phyloP scores from a whole-genome alignment of 1,140 invertebrate genomes.

The Phthorimaea operculella region DNA sequence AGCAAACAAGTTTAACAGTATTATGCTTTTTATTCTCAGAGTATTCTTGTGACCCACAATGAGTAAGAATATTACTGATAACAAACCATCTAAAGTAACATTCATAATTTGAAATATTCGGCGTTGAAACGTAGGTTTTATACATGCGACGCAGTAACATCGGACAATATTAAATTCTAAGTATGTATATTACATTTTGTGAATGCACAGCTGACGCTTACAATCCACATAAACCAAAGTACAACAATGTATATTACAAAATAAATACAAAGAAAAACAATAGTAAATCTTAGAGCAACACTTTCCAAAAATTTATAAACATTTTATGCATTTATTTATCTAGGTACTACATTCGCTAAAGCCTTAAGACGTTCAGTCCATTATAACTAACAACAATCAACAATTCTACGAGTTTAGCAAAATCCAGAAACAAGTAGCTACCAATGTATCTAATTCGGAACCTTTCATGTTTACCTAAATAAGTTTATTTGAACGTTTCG shows the following conservation, averaged over 20 bases:
- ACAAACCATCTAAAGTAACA: not conserved
- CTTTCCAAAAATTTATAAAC: not conserved
- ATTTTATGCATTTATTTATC: too few species aligned
- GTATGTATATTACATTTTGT: too few species aligned
- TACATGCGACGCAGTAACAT: not conserved
- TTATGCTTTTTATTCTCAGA: slow-evolving; percentile 1
- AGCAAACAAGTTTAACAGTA: not conserved
- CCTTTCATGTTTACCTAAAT: too few species aligned
- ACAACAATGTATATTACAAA: slow-evolving; percentile 1
- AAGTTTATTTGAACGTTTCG: too few species aligned
- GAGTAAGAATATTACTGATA: not conserved
- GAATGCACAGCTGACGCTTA: not conserved
- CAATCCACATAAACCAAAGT: not conserved
- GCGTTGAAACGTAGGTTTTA: not conserved
- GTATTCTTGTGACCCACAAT: not conserved
- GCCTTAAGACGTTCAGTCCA: not conserved
- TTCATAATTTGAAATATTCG: not conserved
- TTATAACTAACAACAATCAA: not conserved
- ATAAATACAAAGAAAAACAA: slow-evolving; percentile 5
- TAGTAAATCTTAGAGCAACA: slow-evolving; percentile 1
- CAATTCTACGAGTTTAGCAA: not conserved
- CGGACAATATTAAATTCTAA: not conserved
- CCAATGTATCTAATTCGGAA: not conserved
- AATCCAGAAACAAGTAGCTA: slow-evolving; percentile 1
- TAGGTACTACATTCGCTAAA: too few species aligned